phyloP scores from a whole-genome alignment of 2,797 vertebrate genomes.

The Sphenodon punctatus region DNA sequence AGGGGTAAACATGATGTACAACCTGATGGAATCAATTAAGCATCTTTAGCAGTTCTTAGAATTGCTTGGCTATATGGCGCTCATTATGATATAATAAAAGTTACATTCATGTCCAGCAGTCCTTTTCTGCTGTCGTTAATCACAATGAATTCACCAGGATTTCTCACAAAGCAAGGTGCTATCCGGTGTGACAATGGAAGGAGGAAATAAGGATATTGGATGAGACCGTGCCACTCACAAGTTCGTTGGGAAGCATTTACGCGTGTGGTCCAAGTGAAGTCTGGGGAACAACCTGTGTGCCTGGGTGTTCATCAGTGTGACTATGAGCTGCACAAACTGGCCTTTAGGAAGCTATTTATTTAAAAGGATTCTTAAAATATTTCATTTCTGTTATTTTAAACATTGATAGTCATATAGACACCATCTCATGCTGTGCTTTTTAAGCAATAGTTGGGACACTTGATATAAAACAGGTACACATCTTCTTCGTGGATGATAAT shows the following conservation, averaged over 20 bases:
- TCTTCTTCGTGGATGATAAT: conserved; percentile 8
- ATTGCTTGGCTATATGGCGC: background rate
- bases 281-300: accelerated
- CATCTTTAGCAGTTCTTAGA: background rate
- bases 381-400: conserved; percentile 41
- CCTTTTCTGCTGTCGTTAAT: background rate
- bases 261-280: background rate
- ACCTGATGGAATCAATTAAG: background rate
- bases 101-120: background rate
- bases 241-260: background rate
- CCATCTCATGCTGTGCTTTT: background rate
- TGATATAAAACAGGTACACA: background rate
- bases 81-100: background rate
- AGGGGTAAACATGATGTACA: background rate
- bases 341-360: conserved; percentile 18
- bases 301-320: background rate
- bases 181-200: background rate
- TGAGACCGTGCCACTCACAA: background rate
- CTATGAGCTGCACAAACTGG: background rate
- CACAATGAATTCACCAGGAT: background rate
- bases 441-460: conserved; percentile 21
- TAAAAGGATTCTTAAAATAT: background rate
- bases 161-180: background rate
- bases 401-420: conserved; percentile 37
- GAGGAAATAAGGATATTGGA: background rate